Evolutionary conservation across 2,888 invertebrate species (phyloP).

Genomic region (Leptinotarsa peninsularis): DNA sequence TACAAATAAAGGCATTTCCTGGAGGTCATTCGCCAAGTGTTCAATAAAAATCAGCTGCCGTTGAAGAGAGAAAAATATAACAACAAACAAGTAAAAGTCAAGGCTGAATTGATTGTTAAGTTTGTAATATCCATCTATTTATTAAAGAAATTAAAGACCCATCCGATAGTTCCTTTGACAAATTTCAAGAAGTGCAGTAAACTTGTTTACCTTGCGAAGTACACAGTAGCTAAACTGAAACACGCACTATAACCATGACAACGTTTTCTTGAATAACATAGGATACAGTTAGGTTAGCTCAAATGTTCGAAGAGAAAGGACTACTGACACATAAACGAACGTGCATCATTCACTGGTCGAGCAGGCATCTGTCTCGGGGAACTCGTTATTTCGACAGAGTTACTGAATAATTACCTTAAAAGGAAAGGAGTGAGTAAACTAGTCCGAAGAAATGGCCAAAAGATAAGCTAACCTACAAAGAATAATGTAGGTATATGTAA

Average conservation of each 20-base stretch:
- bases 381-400: conserved; percentile 19
- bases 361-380: conserved; percentile 22
- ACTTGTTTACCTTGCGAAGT: neutral
- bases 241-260: neutral
- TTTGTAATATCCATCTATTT: neutral
- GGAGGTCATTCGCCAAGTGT: neutral
- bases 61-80: conserved; percentile 14
- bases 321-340: conserved; percentile 13
- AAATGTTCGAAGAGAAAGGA: conserved; percentile 10
- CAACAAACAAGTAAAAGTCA: conserved; percentile 21
- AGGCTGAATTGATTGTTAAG: conserved; percentile 23
- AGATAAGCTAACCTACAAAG: too few species aligned
- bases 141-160: neutral
- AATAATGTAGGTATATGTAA: too few species aligned
- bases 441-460: neutral
- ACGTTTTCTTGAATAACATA: conserved; percentile 6
- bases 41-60: neutral
- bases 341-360: conserved; percentile 6
- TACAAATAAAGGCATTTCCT: neutral
- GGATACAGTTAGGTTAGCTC: conserved; percentile 1
- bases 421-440: neutral
- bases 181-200: neutral
- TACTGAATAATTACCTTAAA: neutral
- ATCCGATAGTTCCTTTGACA: neutral
- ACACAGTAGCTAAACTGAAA: neutral